Evolutionary conservation across 2,888 invertebrate genomes (phyloP).

Genomic region (Mythimna pallens): DNA sequence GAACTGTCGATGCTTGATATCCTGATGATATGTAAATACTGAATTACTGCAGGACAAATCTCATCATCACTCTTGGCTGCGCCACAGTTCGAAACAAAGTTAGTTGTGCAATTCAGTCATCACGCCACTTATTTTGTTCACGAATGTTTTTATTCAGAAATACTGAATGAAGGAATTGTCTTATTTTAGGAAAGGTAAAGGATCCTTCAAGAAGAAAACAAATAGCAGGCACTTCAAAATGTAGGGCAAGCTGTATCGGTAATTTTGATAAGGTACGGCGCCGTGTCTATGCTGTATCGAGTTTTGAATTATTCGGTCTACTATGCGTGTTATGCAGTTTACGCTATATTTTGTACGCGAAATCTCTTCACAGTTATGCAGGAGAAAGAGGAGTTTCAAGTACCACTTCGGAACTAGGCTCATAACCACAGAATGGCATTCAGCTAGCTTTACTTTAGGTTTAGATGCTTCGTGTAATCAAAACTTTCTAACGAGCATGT

Average conservation of each 20-base stretch:
- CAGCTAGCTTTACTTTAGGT: conserved; percentile 26
- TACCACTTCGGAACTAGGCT: conserved; percentile 43
- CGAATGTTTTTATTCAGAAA: conserved; percentile 7
- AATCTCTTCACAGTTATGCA: background rate
- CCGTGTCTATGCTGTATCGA: background rate
- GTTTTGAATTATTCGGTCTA: conserved; percentile 1
- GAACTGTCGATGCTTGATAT: background rate
- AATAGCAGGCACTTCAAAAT: conserved; percentile 48
- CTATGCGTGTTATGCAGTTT: background rate
- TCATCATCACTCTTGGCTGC: too few relatives aligned
- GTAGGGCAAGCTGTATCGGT: conserved; percentile 50
- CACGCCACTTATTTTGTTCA: background rate
- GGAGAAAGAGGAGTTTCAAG: background rate
- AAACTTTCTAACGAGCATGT: conserved; percentile 23
- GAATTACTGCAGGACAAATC: too few relatives aligned
- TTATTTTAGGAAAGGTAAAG: conserved; percentile 29
- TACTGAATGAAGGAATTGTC: conserved; percentile 3
- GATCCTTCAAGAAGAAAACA: conserved; percentile 37
- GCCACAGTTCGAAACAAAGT: too few relatives aligned
- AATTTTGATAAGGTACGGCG: conserved; percentile 39
- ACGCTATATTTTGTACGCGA: background rate
- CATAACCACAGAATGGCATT: conserved; percentile 21
- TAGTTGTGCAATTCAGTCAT: too few relatives aligned
- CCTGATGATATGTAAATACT: background rate
- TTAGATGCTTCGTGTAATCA: conserved; percentile 23